These are phyloP conservation scores for Myiozetetes cayanensis DNA, from an alignment of 2,113 vertebrate species.

Conservation along the genomic window DNA sequence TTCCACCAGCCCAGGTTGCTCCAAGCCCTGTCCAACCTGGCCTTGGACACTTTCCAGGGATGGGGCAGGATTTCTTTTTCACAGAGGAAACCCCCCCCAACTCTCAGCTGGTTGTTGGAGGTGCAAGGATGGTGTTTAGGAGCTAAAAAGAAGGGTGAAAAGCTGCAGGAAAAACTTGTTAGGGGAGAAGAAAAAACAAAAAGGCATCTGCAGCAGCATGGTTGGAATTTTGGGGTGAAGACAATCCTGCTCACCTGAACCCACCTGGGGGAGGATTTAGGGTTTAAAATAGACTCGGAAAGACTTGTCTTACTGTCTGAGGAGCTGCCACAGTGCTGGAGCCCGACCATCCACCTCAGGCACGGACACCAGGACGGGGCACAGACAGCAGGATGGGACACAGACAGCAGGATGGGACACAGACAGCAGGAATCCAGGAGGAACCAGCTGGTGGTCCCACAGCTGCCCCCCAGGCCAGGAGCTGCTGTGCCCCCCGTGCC, in stretches of 20 bases:
- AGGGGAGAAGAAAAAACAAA: rapidly evolving
- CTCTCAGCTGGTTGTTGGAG: neutral
- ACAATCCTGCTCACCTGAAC: neutral
- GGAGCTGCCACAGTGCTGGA: neutral
- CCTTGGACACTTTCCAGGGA: neutral
- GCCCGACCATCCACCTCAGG: neutral
- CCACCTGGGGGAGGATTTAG: neutral
- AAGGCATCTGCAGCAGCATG: neutral
- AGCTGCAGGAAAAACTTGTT: neutral
- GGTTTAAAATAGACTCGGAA: neutral
- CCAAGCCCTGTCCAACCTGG: neutral
- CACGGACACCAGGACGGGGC: neutral
- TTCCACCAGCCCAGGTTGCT: neutral
- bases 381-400: neutral
- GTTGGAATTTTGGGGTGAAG: neutral
- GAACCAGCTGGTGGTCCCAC: neutral
- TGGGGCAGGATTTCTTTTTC: neutral
- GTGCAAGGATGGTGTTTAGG: rapidly evolving
- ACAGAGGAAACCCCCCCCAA: neutral
- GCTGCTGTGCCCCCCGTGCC: neutral
- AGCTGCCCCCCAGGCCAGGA: neutral
- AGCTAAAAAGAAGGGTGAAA: neutral
- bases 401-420: neutral
- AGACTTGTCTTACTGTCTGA: neutral
- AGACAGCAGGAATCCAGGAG: neutral